These are phyloP conservation scores for Avahi laniger DNA, from an alignment of 2,797 vertebrate species.

Conservation along the genomic window DNA sequence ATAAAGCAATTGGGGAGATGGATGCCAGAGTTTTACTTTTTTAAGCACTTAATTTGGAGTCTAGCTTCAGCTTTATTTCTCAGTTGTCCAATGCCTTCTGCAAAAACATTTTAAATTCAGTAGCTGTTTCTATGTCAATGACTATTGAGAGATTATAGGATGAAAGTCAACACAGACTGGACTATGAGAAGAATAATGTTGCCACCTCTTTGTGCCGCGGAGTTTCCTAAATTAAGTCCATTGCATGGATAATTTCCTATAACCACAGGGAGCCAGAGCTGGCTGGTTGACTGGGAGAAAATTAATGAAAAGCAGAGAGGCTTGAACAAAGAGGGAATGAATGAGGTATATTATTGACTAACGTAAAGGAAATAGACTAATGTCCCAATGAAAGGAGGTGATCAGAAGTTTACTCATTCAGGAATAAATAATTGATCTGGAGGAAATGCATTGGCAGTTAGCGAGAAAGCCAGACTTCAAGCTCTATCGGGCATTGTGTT, in stretches of 20 bases:
- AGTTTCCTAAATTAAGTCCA: conserved; percentile 62
- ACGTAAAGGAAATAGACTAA: neutral
- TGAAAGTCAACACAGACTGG: conserved; percentile 20
- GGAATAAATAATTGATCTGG: conserved; percentile 25
- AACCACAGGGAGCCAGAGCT: conserved; percentile 37
- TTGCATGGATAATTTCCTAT: conserved; percentile 65
- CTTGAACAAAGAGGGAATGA: conserved; percentile 3
- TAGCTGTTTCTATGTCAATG: neutral
- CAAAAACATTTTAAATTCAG: neutral
- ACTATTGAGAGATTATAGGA: neutral
- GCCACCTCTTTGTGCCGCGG: neutral
- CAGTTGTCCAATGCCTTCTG: neutral
- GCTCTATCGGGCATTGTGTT: fast-evolving
- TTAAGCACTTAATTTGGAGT: neutral
- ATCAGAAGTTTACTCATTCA: conserved; percentile 32
- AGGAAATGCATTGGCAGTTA: neutral
- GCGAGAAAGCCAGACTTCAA: neutral
- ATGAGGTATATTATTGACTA: neutral
- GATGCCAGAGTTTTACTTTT: neutral
- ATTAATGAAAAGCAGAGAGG: conserved; percentile 38
- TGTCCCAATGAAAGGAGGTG: neutral
- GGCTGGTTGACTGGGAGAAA: conserved; percentile 25
- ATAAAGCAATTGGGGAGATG: neutral
- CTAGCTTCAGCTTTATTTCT: neutral
- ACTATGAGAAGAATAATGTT: conserved; percentile 2